A percentile compares a stretch with the other conserved stretches of the same genome.
These are phyloP conservation scores for Rhysida immarginata DNA, from an alignment of 1,140 invertebrate species.

Conservation along the genomic window DNA sequence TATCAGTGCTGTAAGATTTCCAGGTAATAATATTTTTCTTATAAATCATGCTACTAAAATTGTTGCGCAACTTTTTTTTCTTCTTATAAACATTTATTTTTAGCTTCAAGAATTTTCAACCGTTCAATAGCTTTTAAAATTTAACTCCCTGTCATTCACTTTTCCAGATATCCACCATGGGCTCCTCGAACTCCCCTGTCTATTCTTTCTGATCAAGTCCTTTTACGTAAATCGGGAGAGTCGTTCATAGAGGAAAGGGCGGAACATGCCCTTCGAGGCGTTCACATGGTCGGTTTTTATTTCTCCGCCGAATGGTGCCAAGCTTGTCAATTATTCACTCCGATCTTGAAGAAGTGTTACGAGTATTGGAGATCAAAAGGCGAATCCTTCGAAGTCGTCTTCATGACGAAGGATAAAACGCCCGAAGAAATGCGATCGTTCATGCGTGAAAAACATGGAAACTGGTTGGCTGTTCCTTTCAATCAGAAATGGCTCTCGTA, in stretches of 20 bases:
- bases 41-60: too few relatives aligned
- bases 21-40: too few relatives aligned
- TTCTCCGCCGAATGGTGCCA: conserved; percentile 36
- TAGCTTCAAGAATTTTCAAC: too few relatives aligned
- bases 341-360: conserved; percentile 20
- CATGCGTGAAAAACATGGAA: conserved; percentile 27
- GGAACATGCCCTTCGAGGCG: conserved; percentile 5
- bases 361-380: neutral
- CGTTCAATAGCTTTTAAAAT: too few relatives aligned
- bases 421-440: conserved; percentile 24
- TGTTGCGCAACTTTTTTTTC: too few relatives aligned
- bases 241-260: neutral
- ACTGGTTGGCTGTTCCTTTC: conserved; percentile 29
- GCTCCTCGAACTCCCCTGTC: too few relatives aligned
- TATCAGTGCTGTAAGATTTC: too few relatives aligned
- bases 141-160: too few relatives aligned
- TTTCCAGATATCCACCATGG: too few relatives aligned
- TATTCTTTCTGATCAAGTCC: neutral
- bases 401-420: conserved; percentile 3
- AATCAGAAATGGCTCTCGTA: too few relatives aligned
- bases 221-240: neutral
- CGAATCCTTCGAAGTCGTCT: neutral
- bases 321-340: conserved; percentile 32
- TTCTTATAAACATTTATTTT: too few relatives aligned
- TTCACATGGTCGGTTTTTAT: conserved; percentile 24